phyloP scores from a whole-genome alignment of 2,797 vertebrate genomes.

The Mus spretus region DNA sequence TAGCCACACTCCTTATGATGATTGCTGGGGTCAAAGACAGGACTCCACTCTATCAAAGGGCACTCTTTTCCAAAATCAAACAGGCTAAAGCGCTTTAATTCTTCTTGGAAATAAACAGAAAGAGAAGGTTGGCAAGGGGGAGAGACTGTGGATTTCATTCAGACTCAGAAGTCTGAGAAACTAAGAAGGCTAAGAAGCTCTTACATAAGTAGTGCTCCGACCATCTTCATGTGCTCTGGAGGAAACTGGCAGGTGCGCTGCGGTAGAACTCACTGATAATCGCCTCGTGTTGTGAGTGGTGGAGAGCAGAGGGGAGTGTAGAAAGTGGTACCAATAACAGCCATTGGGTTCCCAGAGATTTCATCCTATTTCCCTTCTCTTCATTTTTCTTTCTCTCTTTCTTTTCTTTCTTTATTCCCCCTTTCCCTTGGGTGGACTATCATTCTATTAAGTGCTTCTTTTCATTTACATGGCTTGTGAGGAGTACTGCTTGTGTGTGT shows the following conservation, averaged over 20 bases:
- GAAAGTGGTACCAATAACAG: not conserved
- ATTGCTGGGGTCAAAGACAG: constrained; percentile 20
- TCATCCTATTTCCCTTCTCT: not conserved
- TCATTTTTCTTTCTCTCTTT: not conserved
- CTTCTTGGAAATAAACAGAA: constrained; percentile 30
- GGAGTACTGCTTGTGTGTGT: not conserved
- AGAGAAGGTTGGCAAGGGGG: not conserved
- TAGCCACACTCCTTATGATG: not conserved
- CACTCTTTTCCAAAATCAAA: not conserved
- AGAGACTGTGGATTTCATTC: not conserved
- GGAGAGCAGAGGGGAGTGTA: not conserved
- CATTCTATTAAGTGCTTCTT: not conserved
- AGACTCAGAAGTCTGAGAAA: not conserved
- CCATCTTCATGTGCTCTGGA: not conserved
- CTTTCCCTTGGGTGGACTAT: not conserved
- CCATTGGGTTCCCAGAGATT: not conserved
- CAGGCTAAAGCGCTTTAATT: constrained; percentile 34
- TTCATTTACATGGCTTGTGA: not conserved
- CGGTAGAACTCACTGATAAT: not conserved
- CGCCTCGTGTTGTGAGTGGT: not conserved
- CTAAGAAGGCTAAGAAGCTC: not conserved
- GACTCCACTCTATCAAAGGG: not conserved
- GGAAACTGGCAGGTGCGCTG: not conserved
- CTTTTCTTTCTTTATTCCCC: not conserved
- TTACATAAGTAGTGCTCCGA: not conserved